phyloP scores from a whole-genome alignment of 37 sponge, comb jelly and placozoan species.

The Eunapius fragilis region DNA sequence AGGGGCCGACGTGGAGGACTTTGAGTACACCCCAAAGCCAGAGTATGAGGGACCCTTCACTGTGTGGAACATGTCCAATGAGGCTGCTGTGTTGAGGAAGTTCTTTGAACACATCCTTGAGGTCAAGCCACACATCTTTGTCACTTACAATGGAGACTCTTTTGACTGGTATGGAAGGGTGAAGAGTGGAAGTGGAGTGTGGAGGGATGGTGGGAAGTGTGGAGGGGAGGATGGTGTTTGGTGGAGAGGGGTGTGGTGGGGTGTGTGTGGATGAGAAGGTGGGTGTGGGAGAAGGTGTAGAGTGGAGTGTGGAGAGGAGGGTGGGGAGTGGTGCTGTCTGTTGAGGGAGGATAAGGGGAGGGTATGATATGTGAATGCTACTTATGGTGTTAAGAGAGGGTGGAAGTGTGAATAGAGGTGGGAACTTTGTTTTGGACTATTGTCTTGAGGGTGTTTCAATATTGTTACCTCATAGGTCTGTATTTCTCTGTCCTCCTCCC shows the following conservation, averaged over 20 bases:
- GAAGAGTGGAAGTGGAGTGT: background rate
- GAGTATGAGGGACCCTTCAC: constrained; percentile 98
- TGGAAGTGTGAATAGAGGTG: too few relatives aligned
- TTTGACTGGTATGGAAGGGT: constrained; percentile 87
- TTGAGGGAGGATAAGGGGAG: too few relatives aligned
- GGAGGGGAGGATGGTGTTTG: background rate
- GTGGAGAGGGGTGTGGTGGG: too few relatives aligned
- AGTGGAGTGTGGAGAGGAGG: constrained; percentile 61
- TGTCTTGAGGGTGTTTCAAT: too few relatives aligned
- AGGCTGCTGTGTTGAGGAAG: constrained; percentile 65
- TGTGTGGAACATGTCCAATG: too few relatives aligned
- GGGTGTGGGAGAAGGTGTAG: background rate
- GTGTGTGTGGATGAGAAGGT: too few relatives aligned
- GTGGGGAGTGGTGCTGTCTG: too few relatives aligned
- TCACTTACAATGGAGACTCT: constrained; percentile 97
- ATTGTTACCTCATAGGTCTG: too few relatives aligned
- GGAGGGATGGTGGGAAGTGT: background rate
- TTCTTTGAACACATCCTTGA: constrained; percentile 95
- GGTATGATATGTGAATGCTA: too few relatives aligned
- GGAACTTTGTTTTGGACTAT: constrained; percentile 43
- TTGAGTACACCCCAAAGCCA: constrained; percentile 99
- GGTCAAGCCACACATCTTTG: constrained; percentile 91
- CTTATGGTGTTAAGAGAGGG: too few relatives aligned
- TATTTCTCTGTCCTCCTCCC: too few relatives aligned
- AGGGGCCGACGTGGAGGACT: constrained; percentile 92